Percentiles rank a stretch among this genome's conserved stretches.
Evolutionary conservation across 2,888 invertebrate species (phyloP).

Genomic region (Diploptera punctata): DNA sequence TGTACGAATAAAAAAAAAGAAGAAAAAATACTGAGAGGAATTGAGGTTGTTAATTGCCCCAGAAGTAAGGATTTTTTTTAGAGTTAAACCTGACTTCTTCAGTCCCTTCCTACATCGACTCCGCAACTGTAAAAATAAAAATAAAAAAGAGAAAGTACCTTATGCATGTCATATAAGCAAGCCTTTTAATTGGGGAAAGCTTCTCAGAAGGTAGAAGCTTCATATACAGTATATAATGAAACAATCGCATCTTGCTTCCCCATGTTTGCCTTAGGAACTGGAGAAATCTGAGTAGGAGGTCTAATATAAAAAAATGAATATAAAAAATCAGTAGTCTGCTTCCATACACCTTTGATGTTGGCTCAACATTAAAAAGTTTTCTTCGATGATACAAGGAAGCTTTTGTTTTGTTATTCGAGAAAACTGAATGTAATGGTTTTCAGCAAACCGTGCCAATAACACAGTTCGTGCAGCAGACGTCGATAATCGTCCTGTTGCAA

Average conservation of each 20-base stretch:
- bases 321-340: not conserved
- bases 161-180: constrained; percentile 4
- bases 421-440: not conserved
- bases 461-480: no score
- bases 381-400: not conserved
- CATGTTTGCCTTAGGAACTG: not conserved
- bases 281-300: not conserved
- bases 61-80: not conserved
- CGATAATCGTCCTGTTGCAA: no score
- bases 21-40: constrained; percentile 8
- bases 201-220: not conserved
- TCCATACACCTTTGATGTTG: not conserved
- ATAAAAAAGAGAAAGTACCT: not conserved
- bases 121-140: not conserved
- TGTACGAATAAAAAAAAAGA: not conserved
- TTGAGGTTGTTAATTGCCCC: constrained; percentile 17
- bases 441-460: no score
- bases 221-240: not conserved
- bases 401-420: not conserved
- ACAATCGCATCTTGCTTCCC: not conserved
- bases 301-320: not conserved
- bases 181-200: constrained; percentile 10
- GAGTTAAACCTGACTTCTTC: not conserved
- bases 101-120: not conserved
- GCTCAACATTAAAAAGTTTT: not conserved